Conservation (phyloP, 2,113 vertebrate genomes). For the Menura novaehollandiae region DNA sequence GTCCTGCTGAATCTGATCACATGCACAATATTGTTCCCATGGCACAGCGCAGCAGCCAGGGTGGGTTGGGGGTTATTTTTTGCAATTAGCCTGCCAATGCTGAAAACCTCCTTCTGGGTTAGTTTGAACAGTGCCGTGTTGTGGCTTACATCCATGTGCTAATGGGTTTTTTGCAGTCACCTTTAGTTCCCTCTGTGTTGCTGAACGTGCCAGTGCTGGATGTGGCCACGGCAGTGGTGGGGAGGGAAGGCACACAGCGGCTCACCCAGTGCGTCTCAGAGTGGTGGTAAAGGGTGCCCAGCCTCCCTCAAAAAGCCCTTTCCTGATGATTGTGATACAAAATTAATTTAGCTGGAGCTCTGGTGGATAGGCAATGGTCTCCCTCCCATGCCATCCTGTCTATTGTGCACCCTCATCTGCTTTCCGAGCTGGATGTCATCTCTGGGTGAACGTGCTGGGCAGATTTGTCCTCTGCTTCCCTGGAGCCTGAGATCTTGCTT, state of each 20-base stretch:
- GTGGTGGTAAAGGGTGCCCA: not conserved
- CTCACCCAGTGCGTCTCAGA: not conserved
- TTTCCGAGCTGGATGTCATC: not conserved
- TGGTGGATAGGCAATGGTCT: not conserved
- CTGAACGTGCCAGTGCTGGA: not conserved
- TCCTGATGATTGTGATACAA: not conserved
- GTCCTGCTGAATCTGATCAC: constrained; percentile 25
- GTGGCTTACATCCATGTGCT: not conserved
- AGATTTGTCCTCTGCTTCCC: not conserved
- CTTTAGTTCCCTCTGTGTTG: not conserved
- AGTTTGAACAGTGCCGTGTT: not conserved
- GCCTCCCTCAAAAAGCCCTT: not conserved
- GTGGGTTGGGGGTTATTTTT: not conserved
- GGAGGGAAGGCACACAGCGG: not conserved
- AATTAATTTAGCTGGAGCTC: not conserved
- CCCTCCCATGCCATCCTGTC: not conserved
- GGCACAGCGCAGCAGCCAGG: not conserved
- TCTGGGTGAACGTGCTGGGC: not conserved
- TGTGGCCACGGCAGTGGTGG: not conserved
- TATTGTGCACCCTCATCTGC: not conserved
- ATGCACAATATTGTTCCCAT: not conserved
- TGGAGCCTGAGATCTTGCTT: not conserved
- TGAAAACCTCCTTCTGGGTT: not conserved
- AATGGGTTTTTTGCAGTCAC: not conserved
- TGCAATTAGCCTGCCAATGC: not conserved